Evolutionary conservation across 2,797 vertebrate genomes (phyloP), one percentile per base, ranked within the genome.

Genomic region (Acrossocheilus wenchowensis): DNA sequence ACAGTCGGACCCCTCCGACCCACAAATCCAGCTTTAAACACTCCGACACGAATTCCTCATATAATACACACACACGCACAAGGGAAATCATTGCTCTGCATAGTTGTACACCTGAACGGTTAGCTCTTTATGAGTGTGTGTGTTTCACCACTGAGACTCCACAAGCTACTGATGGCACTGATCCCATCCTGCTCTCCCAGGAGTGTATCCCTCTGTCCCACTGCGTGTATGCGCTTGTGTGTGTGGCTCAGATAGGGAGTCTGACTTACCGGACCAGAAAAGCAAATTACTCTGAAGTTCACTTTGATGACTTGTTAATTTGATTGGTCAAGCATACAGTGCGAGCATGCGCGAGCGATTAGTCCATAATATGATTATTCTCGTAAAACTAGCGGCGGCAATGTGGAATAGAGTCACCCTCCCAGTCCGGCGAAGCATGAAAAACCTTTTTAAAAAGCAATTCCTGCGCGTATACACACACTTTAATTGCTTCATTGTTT

Each of bases 401-500:
- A 83, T 81, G 87, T 86, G 84, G 84, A 86, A 91, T 88, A 88
- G 88, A 89, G 82, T 88, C 52, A 79, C 88, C 69, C 82, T 85
- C 81, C 80, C 77, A 54, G 83, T 82, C 48, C 26, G 86, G 68
- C 41, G 17, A 84, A 89, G 85, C 90, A 89, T 88, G 90, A 88
- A 89, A 88, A 91, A 84, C 85, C 84, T 71, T 86, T 91, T 91
- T 89, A 90, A 86, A 89, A 91, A 91, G 85, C 89, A 88, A 90
- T 90, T 87, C 83, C 85, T 88, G 80, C 78, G 3, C 52, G 66
- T 64, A 78, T 64, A 87, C 78, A 78, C 85, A 77, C 80, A 80
- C 85, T 87, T 87, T 88, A 89, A 90, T 89, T 88, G 90, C 90
- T 89, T 91, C 87, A 90, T 91, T 89, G 88, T 90, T 91, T 90